Conservation (phyloP, 2,797 vertebrate species). For the Spinibarbus caldwelli region DNA sequence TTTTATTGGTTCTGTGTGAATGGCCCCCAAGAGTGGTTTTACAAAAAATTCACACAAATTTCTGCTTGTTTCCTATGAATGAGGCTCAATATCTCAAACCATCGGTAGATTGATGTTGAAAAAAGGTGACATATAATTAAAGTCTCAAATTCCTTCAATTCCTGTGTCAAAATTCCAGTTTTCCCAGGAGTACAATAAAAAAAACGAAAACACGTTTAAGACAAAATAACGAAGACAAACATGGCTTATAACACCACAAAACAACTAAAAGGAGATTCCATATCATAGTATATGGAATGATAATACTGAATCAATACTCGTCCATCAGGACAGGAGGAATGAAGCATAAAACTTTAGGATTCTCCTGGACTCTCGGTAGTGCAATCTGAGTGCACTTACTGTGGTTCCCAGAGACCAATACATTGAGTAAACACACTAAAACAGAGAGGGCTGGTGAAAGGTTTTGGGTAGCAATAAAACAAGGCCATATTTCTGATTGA, state of each 20-base stretch:
- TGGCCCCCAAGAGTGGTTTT: not conserved
- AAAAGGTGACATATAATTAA: not conserved
- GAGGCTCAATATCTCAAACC: not conserved
- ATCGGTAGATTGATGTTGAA: no score
- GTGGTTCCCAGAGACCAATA: not conserved
- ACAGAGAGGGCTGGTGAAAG: constrained; percentile 12
- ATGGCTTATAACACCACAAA: constrained; percentile 1
- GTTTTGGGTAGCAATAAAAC: not conserved
- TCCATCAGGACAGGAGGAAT: constrained; percentile 9
- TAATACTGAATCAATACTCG: constrained; percentile 25
- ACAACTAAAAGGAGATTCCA: constrained; percentile 10
- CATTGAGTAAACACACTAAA: not conserved
- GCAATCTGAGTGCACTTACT: not conserved
- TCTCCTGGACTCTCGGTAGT: not conserved
- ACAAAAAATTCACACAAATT: not conserved
- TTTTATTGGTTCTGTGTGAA: not conserved
- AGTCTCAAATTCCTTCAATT: constrained; percentile 16
- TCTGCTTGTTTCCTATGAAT: not conserved
- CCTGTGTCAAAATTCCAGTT: constrained; percentile 46
- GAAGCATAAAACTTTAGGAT: not conserved
- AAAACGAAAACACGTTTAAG: constrained; percentile 1
- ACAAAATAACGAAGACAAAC: not conserved
- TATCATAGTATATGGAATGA: not conserved
- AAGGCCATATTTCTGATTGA: constrained; percentile 27
- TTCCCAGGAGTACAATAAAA: constrained; percentile 7